Evolutionary conservation across 2,797 vertebrate species (phyloP), one percentile per base, ranked within the genome.

Genomic region (Sebastes steindachneri): DNA sequence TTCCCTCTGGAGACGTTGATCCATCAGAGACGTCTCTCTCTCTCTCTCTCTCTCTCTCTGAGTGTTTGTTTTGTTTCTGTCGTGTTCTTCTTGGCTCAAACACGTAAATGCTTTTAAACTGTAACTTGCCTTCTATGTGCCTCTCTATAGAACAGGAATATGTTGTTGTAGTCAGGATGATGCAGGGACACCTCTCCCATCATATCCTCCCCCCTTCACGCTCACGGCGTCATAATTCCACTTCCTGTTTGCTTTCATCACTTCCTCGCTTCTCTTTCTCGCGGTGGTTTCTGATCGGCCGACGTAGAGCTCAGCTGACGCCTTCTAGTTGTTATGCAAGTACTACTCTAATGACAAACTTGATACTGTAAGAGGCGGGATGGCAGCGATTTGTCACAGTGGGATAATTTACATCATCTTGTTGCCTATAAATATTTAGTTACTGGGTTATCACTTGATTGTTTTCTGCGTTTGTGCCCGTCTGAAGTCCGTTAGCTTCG

Each of bases 41-140:
- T 35, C 69, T 79, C 35, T 29, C 45, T 70, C n/a, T n/a, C n/a
- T n/a, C n/a, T n/a, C n/a, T n/a, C n/a, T n/a, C n/a, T n/a, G 64
- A 89, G 80, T 68, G 74, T 82, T 41, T 41, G 37, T 53, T 9
- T n/a, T 11, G 51, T 84, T 66, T 84, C 73, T 64, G 55, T 87
- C 19, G 73, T 75, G 33, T 70, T 77, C 33, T 73, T 48, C 67
- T 73, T 6, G 86, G 73, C 79, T 92, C 79, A 45, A 81, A 84
- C 79, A 51, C 70, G 63, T 86, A 67, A 84, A 81, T 48, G 76
- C 83, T 84, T 90, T 77, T 65, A 29, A 84, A 74, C 54, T 75
- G 75, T 81, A 83, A 80, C 85, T 71, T 75, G 86, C 92, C 93
- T 95, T 93, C 88, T 87, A 83, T 93, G 93, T 95, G 93, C 93